These are phyloP conservation scores for Brachystomella parvula DNA, from an alignment of 1,140 invertebrate genomes.

Conservation along the genomic window DNA sequence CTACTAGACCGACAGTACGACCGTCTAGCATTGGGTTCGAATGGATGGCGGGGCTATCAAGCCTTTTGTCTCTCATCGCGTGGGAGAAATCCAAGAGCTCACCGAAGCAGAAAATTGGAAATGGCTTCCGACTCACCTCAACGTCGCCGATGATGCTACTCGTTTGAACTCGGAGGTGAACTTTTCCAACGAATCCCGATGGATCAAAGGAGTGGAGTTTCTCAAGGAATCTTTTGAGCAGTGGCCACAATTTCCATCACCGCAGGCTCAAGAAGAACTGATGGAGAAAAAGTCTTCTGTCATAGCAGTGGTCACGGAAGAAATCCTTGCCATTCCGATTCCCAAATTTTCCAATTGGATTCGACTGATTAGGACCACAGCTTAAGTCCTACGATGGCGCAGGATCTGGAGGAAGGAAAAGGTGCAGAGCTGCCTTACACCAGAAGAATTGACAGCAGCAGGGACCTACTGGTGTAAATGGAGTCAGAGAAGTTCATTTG, in stretches of 20 bases:
- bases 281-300: not conserved
- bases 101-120: conserved; percentile 26
- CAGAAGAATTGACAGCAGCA: not conserved
- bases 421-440: not conserved
- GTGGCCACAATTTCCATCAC: conserved; percentile 20
- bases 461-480: not conserved
- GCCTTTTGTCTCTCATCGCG: conserved; percentile 27
- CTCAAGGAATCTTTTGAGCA: not conserved
- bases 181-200: conserved; percentile 10
- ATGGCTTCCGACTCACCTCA: conserved; percentile 26
- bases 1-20: conserved; percentile 24
- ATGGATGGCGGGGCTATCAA: conserved; percentile 4
- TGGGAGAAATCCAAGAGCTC: conserved; percentile 29
- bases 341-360: not conserved
- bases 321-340: not conserved
- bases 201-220: conserved; percentile 27
- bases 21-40: conserved; percentile 21
- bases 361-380: not conserved
- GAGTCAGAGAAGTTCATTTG: not conserved
- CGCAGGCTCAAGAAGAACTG: not conserved
- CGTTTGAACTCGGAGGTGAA: not conserved
- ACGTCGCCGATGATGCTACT: conserved; percentile 30
- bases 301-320: not conserved
- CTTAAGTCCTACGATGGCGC: not conserved
- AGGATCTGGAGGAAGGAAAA: not conserved